Percentiles rank a stretch among this genome's conserved stretches.
phyloP scores from a whole-genome alignment of 2,113 vertebrate genomes.

The Oncorhynchus kisutch region DNA sequence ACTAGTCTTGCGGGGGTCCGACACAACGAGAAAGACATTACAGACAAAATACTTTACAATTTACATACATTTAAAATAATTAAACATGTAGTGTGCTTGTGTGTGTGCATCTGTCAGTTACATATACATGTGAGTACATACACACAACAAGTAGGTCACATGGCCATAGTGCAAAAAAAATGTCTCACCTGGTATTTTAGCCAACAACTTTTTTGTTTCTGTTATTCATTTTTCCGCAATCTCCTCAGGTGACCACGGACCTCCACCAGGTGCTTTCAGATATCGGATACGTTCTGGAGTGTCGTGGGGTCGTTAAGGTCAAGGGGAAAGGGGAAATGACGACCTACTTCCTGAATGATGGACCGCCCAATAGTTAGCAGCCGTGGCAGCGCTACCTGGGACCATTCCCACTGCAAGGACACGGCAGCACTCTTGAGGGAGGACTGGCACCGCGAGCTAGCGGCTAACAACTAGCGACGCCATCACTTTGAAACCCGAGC shows the following conservation, averaged over 20 bases:
- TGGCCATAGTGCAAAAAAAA: not conserved
- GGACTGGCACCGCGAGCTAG: conserved; percentile 56
- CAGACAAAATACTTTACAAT: too few species aligned
- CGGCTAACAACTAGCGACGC: conserved; percentile 59
- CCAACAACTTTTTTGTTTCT: not conserved
- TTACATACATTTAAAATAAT: too few species aligned
- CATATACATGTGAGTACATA: too few species aligned
- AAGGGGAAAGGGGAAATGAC: conserved; percentile 99
- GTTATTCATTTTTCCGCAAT: not conserved
- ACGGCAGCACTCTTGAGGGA: conserved; percentile 53
- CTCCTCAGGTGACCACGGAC: conserved; percentile 87
- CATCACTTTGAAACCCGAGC: conserved; percentile 71
- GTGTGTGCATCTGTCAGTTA: too few species aligned
- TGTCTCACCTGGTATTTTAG: not conserved
- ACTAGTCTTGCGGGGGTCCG: too few species aligned
- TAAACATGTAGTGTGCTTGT: too few species aligned
- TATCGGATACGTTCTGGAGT: conserved; percentile 91
- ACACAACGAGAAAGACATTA: too few species aligned
- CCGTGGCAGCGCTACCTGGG: conserved; percentile 43
- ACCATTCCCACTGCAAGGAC: conserved; percentile 58
- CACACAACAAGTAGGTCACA: too few species aligned
- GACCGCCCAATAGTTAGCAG: conserved; percentile 86
- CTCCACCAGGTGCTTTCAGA: conserved; percentile 87
- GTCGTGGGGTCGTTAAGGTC: conserved; percentile 90
- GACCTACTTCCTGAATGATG: conserved; percentile 94